Evolutionary conservation across 1,140 invertebrate genomes (phyloP), one percentile per base, ranked within the genome.

Genomic region (Hermetia illucens): DNA sequence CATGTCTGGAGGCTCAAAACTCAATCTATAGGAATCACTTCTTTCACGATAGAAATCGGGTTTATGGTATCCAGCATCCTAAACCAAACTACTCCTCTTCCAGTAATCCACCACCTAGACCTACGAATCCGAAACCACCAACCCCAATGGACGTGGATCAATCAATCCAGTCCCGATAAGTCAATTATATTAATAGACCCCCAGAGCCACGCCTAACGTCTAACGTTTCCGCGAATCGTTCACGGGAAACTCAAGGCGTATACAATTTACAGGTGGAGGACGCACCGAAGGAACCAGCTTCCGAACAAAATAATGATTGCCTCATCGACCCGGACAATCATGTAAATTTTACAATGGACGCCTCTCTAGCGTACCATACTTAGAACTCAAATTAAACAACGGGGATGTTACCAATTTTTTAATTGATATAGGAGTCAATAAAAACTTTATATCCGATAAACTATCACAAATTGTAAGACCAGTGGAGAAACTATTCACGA

Each of bases 311-410:
- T n/a, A n/a, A n/a, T n/a, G n/a, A n/a, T n/a, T n/a, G n/a, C n/a
- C n/a, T n/a, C n/a, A n/a, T n/a, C 6, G n/a, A n/a, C n/a, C n/a
- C n/a, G n/a, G n/a, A n/a, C n/a, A n/a, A 25, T 25, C 10, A 32
- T 13, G 10, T 32, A 32, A 32, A 32, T 32, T 32, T 32, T 32
- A 32, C 17, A 16, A 32, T 16, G 16, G 16, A 32, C 6, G 30
- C 30, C 30, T 32, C 30, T 32, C 30, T 32, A 32, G 30, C 30
- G 16, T 32, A 32, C 30, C 30, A 32, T 32, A 32, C 16, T 16
- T 32, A 32, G 30, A 32, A 16, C 17, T 13, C 17, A 32, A 32
- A 32, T 8, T 16, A 13, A 13, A 17, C 6, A 17, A 32, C 17
- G 30, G 30, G 6, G 17, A 32, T 13, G 6, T 13, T 6, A 6